Conservation (phyloP, 2,888 invertebrate genomes). For the Exocentrus adspersus region DNA sequence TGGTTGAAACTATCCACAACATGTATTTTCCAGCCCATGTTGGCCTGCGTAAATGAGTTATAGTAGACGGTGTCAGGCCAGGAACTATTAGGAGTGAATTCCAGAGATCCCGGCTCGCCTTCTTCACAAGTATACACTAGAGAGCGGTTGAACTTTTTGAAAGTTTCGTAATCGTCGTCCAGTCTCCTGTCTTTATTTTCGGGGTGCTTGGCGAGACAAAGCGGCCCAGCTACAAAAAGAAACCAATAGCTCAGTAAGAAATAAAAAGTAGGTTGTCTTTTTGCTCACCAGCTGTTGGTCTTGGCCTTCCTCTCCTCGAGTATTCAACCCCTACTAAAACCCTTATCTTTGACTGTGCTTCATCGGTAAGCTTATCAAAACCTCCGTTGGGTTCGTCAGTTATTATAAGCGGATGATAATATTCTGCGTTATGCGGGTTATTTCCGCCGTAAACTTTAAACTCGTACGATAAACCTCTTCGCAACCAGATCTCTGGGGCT, state of each 20-base stretch:
- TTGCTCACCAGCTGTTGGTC: slow-evolving; percentile 76
- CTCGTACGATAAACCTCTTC: slow-evolving; percentile 85
- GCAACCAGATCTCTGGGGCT: slow-evolving; percentile 87
- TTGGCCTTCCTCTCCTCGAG: slow-evolving; percentile 83
- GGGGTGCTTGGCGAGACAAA: slow-evolving; percentile 77
- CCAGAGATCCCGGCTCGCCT: slow-evolving; percentile 78
- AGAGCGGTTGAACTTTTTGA: slow-evolving; percentile 86
- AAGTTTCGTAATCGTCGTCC: slow-evolving; percentile 81
- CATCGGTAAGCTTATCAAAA: slow-evolving; percentile 77
- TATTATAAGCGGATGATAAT: slow-evolving; percentile 91
- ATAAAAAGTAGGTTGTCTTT: too few relatives aligned
- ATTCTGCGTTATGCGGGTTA: slow-evolving; percentile 85
- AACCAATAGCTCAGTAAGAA: too few relatives aligned
- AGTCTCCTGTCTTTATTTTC: slow-evolving; percentile 77
- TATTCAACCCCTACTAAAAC: slow-evolving; percentile 84
- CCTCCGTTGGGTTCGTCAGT: slow-evolving; percentile 88
- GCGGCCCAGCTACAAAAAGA: slow-evolving; percentile 83
- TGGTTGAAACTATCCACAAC: slow-evolving; percentile 81
- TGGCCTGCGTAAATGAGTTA: slow-evolving; percentile 91
- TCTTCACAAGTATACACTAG: slow-evolving; percentile 76
- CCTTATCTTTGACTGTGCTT: slow-evolving; percentile 75
- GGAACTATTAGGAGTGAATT: slow-evolving; percentile 85
- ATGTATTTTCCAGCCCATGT: slow-evolving; percentile 96
- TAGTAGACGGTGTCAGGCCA: slow-evolving; percentile 95
- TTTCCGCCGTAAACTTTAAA: slow-evolving; percentile 87